Percentiles rank a stretch among this genome's conserved stretches.
Evolutionary conservation across 2,113 vertebrate genomes (phyloP).

Genomic region (Catharus fuscescens): DNA sequence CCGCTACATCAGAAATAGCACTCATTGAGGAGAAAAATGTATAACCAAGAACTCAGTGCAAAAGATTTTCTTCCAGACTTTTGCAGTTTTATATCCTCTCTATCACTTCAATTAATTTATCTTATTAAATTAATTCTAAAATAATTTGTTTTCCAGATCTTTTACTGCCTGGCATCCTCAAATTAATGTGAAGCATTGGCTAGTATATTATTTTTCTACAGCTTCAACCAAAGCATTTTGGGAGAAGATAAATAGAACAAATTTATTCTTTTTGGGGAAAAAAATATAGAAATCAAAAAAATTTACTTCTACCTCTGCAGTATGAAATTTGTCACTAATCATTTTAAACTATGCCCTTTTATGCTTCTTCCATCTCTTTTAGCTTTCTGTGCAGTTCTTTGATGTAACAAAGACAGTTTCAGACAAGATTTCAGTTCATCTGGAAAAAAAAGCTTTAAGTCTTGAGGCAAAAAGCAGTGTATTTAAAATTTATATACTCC

Average conservation of each 20-base stretch:
- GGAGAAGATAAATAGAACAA: slow-evolving; percentile 66
- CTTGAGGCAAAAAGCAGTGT: slow-evolving; percentile 94
- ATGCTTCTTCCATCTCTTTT: slow-evolving; percentile 90
- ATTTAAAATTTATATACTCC: slow-evolving; percentile 99
- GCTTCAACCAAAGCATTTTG: slow-evolving; percentile 10
- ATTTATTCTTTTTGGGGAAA: slow-evolving; percentile 42
- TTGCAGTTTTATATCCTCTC: not conserved
- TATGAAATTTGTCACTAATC: slow-evolving; percentile 98
- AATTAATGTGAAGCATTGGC: not conserved
- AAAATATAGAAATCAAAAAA: slow-evolving; percentile 76
- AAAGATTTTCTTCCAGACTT: not conserved
- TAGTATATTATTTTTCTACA: not conserved
- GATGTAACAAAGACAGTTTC: slow-evolving; percentile 96
- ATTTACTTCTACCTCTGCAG: slow-evolving; percentile 82
- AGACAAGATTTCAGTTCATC: slow-evolving; percentile 93
- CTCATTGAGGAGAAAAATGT: not conserved
- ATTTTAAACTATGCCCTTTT: slow-evolving; percentile 99
- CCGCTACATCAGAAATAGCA: not conserved
- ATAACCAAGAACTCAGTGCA: not conserved
- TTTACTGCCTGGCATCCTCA: not conserved
- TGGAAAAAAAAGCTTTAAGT: slow-evolving; percentile 87
- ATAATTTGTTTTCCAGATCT: not conserved
- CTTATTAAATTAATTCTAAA: slow-evolving; percentile 24
- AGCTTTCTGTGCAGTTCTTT: slow-evolving; percentile 90
- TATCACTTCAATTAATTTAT: not conserved